These are phyloP conservation scores for Sogatella furcifera DNA, from an alignment of 1,140 invertebrate genomes.

Conservation along the genomic window DNA sequence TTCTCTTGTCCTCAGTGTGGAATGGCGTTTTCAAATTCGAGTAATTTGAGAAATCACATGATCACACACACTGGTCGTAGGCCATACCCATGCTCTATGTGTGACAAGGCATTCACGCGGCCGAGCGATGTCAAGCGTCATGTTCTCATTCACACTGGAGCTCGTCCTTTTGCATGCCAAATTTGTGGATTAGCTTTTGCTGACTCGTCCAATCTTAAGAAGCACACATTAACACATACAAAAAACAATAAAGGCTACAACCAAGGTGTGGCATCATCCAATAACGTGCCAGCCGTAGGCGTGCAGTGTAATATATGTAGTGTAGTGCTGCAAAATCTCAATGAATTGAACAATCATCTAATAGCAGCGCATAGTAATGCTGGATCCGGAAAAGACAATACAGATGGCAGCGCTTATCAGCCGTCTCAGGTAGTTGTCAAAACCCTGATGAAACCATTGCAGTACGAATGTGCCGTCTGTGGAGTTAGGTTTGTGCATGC, in stretches of 20 bases:
- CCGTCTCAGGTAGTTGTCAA: neutral
- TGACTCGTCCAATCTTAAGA: conserved; percentile 23
- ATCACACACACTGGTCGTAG: conserved; percentile 51
- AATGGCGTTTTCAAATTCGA: conserved; percentile 34
- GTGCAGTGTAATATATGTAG: conserved; percentile 5
- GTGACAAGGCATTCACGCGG: conserved; percentile 47
- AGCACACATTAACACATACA: conserved; percentile 21
- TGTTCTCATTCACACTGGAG: conserved; percentile 27
- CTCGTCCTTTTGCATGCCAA: conserved; percentile 22
- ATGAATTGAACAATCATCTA: conserved; percentile 21
- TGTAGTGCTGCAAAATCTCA: conserved; percentile 12
- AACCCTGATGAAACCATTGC: conserved; percentile 3
- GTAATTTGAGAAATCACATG: conserved; percentile 46
- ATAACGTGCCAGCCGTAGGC: too few species aligned
- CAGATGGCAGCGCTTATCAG: too few species aligned
- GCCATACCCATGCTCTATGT: conserved; percentile 48
- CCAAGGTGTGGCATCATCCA: neutral
- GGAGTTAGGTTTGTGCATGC: conserved; percentile 26
- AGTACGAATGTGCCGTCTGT: conserved; percentile 26
- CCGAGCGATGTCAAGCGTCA: conserved; percentile 49
- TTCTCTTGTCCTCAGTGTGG: conserved; percentile 57
- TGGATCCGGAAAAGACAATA: neutral
- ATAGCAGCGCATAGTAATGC: neutral
- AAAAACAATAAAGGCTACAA: conserved; percentile 8
- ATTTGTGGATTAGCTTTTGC: conserved; percentile 23